These are phyloP conservation scores for Cyclophora punctaria DNA, from an alignment of 2,888 invertebrate genomes.

Conservation along the genomic window DNA sequence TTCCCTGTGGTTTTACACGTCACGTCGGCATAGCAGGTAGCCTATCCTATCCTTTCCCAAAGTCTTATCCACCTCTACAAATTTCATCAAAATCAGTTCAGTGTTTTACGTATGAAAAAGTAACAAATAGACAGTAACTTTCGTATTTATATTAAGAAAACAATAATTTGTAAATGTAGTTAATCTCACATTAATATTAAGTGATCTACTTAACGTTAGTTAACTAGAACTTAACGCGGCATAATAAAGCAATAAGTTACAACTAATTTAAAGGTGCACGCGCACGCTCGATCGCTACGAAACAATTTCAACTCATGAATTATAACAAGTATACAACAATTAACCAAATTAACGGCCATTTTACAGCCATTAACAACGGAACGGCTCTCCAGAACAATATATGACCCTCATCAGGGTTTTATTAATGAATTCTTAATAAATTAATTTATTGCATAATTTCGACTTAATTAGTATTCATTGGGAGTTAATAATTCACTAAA, in stretches of 20 bases:
- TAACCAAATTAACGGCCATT: conserved; percentile 50
- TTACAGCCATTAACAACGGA: conserved; percentile 39
- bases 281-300: conserved; percentile 18
- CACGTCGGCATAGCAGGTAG: too few relatives aligned
- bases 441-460: conserved; percentile 66
- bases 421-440: conserved; percentile 64
- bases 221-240: too few relatives aligned
- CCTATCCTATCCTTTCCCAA: too few relatives aligned
- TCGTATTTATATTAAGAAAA: too few relatives aligned
- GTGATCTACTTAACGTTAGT: too few relatives aligned
- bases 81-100: too few relatives aligned
- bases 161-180: too few relatives aligned
- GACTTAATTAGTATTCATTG: conserved; percentile 55
- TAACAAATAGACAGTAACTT: too few relatives aligned
- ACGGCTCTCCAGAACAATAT: conserved; percentile 30
- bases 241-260: conserved; percentile 9
- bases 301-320: conserved; percentile 47
- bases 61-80: too few relatives aligned
- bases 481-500: conserved; percentile 23
- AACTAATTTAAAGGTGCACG: conserved; percentile 23
- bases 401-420: conserved; percentile 37
- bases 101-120: too few relatives aligned
- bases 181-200: too few relatives aligned
- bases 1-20: too few relatives aligned
- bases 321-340: conserved; percentile 58